phyloP scores from a whole-genome alignment of 2,797 vertebrate genomes.

The Hybognathus amarus region DNA sequence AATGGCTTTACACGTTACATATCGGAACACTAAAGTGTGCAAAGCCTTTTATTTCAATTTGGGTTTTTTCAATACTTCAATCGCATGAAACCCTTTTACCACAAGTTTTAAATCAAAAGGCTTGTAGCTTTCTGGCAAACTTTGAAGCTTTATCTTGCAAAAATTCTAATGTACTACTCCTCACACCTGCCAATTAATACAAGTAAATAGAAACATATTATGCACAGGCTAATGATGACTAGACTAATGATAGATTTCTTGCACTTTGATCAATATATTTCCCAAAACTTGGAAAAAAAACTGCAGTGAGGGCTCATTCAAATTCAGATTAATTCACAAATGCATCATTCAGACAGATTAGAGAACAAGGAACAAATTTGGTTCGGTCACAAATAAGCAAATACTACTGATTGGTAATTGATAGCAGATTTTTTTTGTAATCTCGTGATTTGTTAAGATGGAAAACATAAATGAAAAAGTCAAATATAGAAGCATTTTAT shows the following conservation, averaged over 20 bases:
- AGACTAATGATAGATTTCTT: background rate
- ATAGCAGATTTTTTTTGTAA: background rate
- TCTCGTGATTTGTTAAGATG: background rate
- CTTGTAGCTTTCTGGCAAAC: background rate
- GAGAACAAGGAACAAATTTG: background rate
- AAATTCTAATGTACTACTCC: background rate
- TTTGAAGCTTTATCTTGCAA: background rate
- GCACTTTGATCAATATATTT: background rate
- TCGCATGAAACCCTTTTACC: background rate
- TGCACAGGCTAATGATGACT: background rate
- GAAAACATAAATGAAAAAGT: background rate
- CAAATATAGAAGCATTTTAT: background rate
- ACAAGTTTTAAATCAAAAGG: background rate
- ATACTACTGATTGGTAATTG: background rate
- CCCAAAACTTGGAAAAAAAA: background rate
- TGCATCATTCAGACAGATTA: background rate
- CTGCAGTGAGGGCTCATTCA: too few relatives aligned
- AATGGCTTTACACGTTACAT: background rate
- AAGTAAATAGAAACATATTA: background rate
- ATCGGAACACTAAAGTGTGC: background rate
- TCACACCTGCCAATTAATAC: background rate
- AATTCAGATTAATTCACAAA: background rate
- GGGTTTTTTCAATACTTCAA: background rate
- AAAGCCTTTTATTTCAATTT: background rate
- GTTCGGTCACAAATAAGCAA: background rate